These are phyloP conservation scores for Limenitis camilla DNA, from an alignment of 2,888 invertebrate species.

Conservation along the genomic window DNA sequence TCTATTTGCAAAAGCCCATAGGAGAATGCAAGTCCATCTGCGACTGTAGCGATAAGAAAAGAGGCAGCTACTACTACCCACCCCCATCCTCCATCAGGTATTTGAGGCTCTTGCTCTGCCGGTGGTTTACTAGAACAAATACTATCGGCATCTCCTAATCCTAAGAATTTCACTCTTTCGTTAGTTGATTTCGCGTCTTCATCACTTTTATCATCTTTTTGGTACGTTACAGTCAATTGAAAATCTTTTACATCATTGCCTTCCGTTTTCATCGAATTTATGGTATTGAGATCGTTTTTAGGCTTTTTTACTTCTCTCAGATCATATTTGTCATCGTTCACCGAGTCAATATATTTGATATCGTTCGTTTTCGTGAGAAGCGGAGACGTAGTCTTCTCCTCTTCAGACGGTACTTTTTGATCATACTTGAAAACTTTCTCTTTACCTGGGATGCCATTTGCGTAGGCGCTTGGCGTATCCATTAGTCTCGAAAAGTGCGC, in stretches of 20 bases:
- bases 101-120: constrained; percentile 67
- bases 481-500: constrained; percentile 52
- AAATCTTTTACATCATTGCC: constrained; percentile 32
- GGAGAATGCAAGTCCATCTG: constrained; percentile 94
- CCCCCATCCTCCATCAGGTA: constrained; percentile 92
- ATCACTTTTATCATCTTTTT: constrained; percentile 43
- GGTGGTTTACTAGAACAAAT: constrained; percentile 58
- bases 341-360: constrained; percentile 54
- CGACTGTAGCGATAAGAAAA: constrained; percentile 88
- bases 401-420: constrained; percentile 63
- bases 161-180: constrained; percentile 70
- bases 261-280: constrained; percentile 59
- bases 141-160: constrained; percentile 68
- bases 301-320: constrained; percentile 38
- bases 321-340: constrained; percentile 44
- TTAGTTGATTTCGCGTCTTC: constrained; percentile 62
- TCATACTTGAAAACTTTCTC: constrained; percentile 56
- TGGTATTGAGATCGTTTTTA: constrained; percentile 54
- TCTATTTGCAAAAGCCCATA: constrained; percentile 91
- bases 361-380: constrained; percentile 50
- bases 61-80: constrained; percentile 93
- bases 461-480: constrained; percentile 59
- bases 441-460: constrained; percentile 67
- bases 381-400: constrained; percentile 66
- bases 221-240: constrained; percentile 50